These are phyloP conservation scores for Pedionomus torquatus DNA, from an alignment of 2,113 vertebrate species.

Conservation along the genomic window DNA sequence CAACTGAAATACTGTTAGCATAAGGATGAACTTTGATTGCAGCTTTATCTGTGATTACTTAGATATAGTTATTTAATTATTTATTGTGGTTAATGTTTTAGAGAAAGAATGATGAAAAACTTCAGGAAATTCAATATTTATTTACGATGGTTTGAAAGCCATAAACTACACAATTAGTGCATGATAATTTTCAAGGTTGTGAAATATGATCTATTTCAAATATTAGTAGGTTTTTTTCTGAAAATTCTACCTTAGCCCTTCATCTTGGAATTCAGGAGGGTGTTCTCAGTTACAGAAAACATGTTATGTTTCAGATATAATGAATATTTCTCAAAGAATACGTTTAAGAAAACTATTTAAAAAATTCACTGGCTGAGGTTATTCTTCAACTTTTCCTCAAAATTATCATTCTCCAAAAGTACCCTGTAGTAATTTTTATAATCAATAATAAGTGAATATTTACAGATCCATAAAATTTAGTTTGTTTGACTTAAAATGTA, in stretches of 20 bases:
- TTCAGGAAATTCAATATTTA: background rate
- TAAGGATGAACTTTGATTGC: background rate
- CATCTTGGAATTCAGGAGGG: background rate
- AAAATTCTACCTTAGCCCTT: background rate
- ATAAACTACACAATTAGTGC: background rate
- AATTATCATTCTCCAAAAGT: background rate
- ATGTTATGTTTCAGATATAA: background rate
- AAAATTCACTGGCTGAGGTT: background rate
- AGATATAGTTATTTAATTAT: background rate
- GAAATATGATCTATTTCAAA: background rate
- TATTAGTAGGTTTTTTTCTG: background rate
- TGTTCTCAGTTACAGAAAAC: background rate
- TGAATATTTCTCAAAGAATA: background rate
- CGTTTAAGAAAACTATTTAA: background rate
- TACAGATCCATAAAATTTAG: background rate
- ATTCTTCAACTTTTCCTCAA: background rate
- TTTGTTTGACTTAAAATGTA: background rate
- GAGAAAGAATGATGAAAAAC: background rate
- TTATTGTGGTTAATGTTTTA: background rate
- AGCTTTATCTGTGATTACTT: background rate
- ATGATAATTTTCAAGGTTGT: background rate
- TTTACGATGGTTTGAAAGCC: background rate
- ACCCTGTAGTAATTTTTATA: background rate
- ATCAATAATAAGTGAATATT: background rate
- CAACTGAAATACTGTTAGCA: background rate